phyloP scores from a whole-genome alignment of 1,140 invertebrate species.

The Zaprionus tsacasi region DNA sequence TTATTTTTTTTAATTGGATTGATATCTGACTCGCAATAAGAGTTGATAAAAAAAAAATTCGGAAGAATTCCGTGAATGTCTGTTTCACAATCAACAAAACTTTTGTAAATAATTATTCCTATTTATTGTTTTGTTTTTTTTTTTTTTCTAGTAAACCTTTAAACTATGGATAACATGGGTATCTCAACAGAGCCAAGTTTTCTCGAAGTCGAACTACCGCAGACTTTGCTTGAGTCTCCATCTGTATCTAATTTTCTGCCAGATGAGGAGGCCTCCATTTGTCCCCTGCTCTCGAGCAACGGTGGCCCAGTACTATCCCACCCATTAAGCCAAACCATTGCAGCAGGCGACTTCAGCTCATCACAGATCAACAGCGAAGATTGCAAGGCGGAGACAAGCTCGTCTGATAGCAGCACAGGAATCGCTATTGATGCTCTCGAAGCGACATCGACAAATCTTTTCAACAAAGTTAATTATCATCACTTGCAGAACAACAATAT shows the following conservation, averaged over 20 bases:
- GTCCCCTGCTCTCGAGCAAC: slow-evolving; percentile 84
- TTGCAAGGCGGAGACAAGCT: slow-evolving; percentile 67
- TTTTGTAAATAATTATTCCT: not conserved
- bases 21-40: not conserved
- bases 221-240: slow-evolving; percentile 66
- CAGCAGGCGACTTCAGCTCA: slow-evolving; percentile 70
- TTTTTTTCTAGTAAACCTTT: not conserved
- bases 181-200: slow-evolving; percentile 71
- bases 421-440: slow-evolving; percentile 82
- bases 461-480: slow-evolving; percentile 85
- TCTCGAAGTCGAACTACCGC: slow-evolving; percentile 68
- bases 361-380: slow-evolving; percentile 68
- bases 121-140: too few species aligned
- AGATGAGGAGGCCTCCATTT: slow-evolving; percentile 86
- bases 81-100: not conserved
- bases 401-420: slow-evolving; percentile 84
- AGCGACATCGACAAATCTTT: slow-evolving; percentile 84
- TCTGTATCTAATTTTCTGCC: slow-evolving; percentile 83
- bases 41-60: not conserved
- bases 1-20: not conserved
- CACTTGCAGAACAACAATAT: slow-evolving; percentile 84
- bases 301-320: slow-evolving; percentile 84
- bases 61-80: too few species aligned
- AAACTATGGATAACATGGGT: slow-evolving; percentile 54
- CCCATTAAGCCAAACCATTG: slow-evolving; percentile 82